A percentile compares a stretch with the other conserved stretches of the same genome.
phyloP scores from a whole-genome alignment of 2,113 vertebrate genomes.

The Sus scrofa region T2T-Sscrofa CM000814.6:106102001-106102500 shows the following conservation, averaged over 20 bases:
- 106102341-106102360: background rate
- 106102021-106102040: background rate
- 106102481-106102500: background rate
- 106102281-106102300: background rate
- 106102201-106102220: constrained; percentile 19
- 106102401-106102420: background rate
- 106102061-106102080: background rate
- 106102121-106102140: background rate
- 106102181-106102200: constrained; percentile 52
- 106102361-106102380: constrained; percentile 44
- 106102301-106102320: constrained; percentile 64
- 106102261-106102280: constrained; percentile 20
- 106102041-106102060: constrained; percentile 43
- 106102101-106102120: constrained; percentile 48
- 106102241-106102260: constrained; percentile 37
- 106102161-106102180: constrained; percentile 45
- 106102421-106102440: background rate
- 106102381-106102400: background rate
- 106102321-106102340: constrained; percentile 37
- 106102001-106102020: background rate
- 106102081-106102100: background rate
- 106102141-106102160: constrained; percentile 54
- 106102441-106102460: background rate
- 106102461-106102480: background rate
- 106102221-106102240: constrained; percentile 40